Conservation (phyloP, 2,797 vertebrate genomes). For the Rhynchotus rufescens region DNA sequence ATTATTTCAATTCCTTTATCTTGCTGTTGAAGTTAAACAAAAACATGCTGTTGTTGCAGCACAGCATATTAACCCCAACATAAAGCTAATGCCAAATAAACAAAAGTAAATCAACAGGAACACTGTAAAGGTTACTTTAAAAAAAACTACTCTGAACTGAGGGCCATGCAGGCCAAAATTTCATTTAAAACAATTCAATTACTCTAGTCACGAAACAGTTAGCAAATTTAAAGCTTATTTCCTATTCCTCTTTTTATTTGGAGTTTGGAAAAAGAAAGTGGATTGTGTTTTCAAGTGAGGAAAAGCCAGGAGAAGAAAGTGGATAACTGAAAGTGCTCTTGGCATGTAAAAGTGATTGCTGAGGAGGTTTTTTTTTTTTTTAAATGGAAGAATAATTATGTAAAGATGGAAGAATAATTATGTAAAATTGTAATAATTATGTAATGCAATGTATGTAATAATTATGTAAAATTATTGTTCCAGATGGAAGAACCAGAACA, state of each 20-base stretch:
- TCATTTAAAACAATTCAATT: neutral
- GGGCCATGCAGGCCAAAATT: neutral
- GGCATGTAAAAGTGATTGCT: neutral
- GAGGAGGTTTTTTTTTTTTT: no score
- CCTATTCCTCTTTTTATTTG: neutral
- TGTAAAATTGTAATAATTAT: no score
- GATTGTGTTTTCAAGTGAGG: neutral
- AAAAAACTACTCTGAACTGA: neutral
- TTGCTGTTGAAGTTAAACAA: conserved; percentile 40
- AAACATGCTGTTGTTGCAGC: neutral
- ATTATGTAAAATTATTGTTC: neutral
- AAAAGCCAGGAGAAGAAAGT: neutral
- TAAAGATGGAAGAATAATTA: no score
- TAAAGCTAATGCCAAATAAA: conserved; percentile 3
- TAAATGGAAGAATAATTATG: no score
- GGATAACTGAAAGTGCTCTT: neutral
- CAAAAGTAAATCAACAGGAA: conserved; percentile 7
- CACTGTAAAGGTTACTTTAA: neutral
- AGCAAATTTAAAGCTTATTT: neutral
- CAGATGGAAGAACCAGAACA: neutral
- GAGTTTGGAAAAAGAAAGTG: neutral
- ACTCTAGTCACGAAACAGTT: neutral
- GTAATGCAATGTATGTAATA: no score
- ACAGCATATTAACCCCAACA: conserved; percentile 21
- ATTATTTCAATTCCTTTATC: conserved; percentile 4